Evolutionary conservation across 2,888 invertebrate genomes (phyloP).

Genomic region (Sabatieria punctata): DNA sequence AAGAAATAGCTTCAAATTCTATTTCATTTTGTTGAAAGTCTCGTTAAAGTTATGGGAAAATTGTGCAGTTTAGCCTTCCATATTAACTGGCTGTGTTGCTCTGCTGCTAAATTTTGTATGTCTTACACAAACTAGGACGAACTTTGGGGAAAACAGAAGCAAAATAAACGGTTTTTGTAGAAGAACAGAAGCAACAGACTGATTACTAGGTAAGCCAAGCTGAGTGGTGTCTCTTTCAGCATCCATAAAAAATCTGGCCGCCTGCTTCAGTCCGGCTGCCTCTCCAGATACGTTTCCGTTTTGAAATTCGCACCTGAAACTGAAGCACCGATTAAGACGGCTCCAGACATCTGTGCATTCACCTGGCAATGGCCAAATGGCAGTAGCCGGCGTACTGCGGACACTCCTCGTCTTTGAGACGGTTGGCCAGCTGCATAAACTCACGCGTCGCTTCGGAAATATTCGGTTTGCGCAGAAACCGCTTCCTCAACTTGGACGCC

Average conservation of each 20-base stretch:
- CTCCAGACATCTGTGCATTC: background rate
- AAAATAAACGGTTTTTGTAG: too few relatives aligned
- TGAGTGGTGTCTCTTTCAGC: background rate
- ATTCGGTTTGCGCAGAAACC: constrained; percentile 11
- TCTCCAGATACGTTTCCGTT: background rate
- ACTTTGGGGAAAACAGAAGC: too few relatives aligned
- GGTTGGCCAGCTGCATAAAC: background rate
- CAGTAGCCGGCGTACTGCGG: constrained; percentile 7
- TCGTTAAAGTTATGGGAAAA: background rate
- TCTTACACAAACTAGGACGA: too few relatives aligned
- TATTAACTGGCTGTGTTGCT: background rate
- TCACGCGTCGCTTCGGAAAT: constrained; percentile 7
- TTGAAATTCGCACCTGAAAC: background rate
- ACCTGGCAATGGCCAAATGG: constrained; percentile 5
- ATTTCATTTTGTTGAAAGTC: too few relatives aligned
- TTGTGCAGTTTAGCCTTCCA: background rate
- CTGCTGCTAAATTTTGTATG: background rate
- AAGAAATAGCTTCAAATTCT: too few relatives aligned
- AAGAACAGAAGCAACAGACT: background rate
- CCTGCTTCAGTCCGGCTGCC: background rate
- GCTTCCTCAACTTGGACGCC: constrained; percentile 3
- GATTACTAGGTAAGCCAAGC: background rate
- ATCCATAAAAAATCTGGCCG: background rate
- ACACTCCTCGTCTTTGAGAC: constrained; percentile 8
- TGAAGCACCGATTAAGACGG: background rate